Evolutionary conservation across 2,113 vertebrate genomes (phyloP), one percentile per base, ranked within the genome.

Genomic region (Phrynosoma platyrhinos): DNA sequence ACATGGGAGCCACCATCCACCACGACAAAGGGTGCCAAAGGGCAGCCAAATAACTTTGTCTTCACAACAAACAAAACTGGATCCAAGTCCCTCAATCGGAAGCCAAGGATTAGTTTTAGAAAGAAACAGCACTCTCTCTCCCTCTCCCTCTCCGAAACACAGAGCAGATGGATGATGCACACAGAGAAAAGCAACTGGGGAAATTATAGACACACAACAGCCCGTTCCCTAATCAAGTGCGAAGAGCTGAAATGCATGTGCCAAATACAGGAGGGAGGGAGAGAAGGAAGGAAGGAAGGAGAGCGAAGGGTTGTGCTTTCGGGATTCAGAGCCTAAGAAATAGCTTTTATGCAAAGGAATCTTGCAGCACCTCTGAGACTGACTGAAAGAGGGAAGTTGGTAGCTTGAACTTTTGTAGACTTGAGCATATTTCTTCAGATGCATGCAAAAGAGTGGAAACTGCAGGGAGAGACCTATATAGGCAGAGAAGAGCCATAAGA

Each of bases 151-250:
- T 47, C 47, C 36, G 47, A 53, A 79, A 69, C 4, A 6, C 1
- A 7, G 64, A 81, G 52, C 71, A 84, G 78, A 81, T 90, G 69
- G 88, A n/a, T 12, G 3, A 74, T 36, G 66, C 16, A 14, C 68
- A 47, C 18, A 14, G 25, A 66, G 78, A 81, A 27, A 62, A 21
- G 40, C n/a, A 52, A 68, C 7, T 53, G 52, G 27, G 72, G 62
- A 64, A 75, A 42, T 75, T 75, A 32, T 47, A 32, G 30, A 8
- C 30, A 25, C 53, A 21, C 30, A 21, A 62, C 72, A 64, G 30
- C 30, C 71, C 42, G 16, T 66, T 74, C 32, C 8, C 3, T 16
- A 81, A 81, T 52, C 86, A 62, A 40, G 8, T 27, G 42, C 14
- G 71, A 69, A 66, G 27, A 30, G 13, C 13, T 16, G 7, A 12